Evolutionary conservation across 2,113 vertebrate genomes (phyloP).

Genomic region (Caracal caracal): DNA sequence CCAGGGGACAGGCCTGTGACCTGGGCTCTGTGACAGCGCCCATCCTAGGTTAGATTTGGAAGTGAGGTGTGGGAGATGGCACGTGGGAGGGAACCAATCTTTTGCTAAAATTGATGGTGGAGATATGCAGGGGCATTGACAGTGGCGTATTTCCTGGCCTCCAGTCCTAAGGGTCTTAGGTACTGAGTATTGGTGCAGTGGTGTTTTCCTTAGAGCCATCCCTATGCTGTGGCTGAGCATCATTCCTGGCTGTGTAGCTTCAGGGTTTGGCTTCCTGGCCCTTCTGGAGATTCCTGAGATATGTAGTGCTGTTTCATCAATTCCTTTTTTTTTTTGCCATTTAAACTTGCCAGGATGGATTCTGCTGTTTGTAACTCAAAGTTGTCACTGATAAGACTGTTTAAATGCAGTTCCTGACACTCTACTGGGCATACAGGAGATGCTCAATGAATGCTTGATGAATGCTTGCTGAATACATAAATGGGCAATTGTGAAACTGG

Average conservation of each 20-base stretch:
- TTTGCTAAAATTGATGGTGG: not conserved
- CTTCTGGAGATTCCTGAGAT: not conserved
- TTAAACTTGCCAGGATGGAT: not conserved
- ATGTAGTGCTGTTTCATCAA: not conserved
- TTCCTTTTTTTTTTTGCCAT: not conserved
- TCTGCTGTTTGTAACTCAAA: not conserved
- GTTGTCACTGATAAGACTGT: not conserved
- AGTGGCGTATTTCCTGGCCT: not conserved
- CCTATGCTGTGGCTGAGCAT: too few species aligned
- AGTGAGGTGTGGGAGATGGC: not conserved
- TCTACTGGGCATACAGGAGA: not conserved
- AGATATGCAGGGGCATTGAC: not conserved
- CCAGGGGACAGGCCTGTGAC: not conserved
- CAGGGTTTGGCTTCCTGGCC: not conserved
- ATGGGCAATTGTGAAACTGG: not conserved
- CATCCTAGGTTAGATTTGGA: not conserved
- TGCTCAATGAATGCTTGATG: not conserved
- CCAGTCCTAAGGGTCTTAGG: not conserved
- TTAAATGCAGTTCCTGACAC: not conserved
- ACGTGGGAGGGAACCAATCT: not conserved
- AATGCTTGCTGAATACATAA: not conserved
- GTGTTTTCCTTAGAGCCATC: not conserved
- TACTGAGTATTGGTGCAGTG: fast-evolving
- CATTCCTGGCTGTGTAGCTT: not conserved
- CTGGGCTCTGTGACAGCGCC: not conserved